These are phyloP conservation scores for Himalopsyche tibetana DNA, from an alignment of 2,888 invertebrate genomes.

Conservation along the genomic window DNA sequence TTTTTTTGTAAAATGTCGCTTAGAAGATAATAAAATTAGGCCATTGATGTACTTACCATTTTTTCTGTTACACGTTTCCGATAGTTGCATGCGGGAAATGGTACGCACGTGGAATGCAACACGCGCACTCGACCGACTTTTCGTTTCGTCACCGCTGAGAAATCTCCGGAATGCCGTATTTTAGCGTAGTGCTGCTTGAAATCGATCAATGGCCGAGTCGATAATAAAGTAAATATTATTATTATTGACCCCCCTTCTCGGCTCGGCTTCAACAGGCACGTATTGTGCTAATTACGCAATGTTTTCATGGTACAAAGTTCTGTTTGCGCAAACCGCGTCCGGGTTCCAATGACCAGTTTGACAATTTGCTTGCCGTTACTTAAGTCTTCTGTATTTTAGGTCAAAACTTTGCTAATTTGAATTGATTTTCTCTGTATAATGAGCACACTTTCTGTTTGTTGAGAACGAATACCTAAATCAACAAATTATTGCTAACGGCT, in stretches of 20 bases:
- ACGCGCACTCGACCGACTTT: neutral
- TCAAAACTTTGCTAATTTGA: neutral
- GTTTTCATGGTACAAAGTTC: neutral
- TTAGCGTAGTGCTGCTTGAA: neutral
- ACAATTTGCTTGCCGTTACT: neutral
- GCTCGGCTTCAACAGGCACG: neutral
- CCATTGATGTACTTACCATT: too few relatives aligned
- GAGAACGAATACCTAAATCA: too few relatives aligned
- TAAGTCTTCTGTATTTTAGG: neutral
- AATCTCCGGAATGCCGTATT: neutral
- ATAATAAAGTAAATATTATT: too few relatives aligned
- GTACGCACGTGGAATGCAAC: neutral
- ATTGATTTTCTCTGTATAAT: neutral
- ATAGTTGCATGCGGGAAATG: neutral
- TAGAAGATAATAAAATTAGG: too few relatives aligned
- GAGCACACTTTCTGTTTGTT: neutral
- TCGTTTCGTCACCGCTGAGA: neutral
- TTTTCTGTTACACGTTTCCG: too few relatives aligned
- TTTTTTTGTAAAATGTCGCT: too few relatives aligned
- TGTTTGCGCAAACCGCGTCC: conserved; percentile 19
- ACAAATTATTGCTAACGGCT: too few relatives aligned
- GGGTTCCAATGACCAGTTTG: neutral
- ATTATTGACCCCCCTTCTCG: too few relatives aligned
- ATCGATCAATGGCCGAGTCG: neutral
- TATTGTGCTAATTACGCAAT: neutral